A percentile compares a stretch with the other conserved stretches of the same genome.
Evolutionary conservation across 2,888 invertebrate species (phyloP).

Genomic region (Drosophila limbata): DNA sequence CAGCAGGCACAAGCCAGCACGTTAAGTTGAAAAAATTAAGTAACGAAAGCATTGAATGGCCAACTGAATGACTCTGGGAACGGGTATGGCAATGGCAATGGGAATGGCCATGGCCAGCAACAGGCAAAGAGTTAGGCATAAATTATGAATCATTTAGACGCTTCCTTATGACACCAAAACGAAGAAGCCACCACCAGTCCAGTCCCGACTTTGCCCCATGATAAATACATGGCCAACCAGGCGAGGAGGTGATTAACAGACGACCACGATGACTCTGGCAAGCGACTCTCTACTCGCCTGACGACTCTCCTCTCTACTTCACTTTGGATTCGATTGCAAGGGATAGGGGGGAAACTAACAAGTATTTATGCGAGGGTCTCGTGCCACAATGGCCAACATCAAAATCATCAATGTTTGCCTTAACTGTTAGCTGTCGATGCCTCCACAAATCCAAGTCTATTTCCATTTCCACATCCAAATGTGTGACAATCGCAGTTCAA

Average conservation of each 20-base stretch:
- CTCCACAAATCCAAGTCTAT: neutral
- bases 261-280: constrained; percentile 13
- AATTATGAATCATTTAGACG: constrained; percentile 83
- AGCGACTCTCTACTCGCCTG: constrained; percentile 5
- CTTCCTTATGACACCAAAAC: constrained; percentile 81
- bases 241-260: constrained; percentile 59
- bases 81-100: constrained; percentile 32
- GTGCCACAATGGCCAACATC: constrained; percentile 48
- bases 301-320: constrained; percentile 2
- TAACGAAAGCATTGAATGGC: constrained; percentile 76
- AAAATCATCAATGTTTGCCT: constrained; percentile 23
- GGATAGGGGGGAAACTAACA: constrained; percentile 60
- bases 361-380: constrained; percentile 79
- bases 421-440: constrained; percentile 22
- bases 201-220: constrained; percentile 35
- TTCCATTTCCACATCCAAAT: neutral
- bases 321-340: constrained; percentile 21
- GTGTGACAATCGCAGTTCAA: constrained; percentile 7
- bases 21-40: constrained; percentile 76
- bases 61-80: constrained; percentile 55
- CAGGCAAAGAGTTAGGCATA: constrained; percentile 65
- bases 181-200: constrained; percentile 58
- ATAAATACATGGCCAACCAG: constrained; percentile 47
- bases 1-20: constrained; percentile 70
- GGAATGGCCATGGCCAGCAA: constrained; percentile 40